Percentiles rank a stretch among this genome's conserved stretches.
Conservation (phyloP, 2,797 vertebrate genomes). For the Smutsia gigantea region DNA sequence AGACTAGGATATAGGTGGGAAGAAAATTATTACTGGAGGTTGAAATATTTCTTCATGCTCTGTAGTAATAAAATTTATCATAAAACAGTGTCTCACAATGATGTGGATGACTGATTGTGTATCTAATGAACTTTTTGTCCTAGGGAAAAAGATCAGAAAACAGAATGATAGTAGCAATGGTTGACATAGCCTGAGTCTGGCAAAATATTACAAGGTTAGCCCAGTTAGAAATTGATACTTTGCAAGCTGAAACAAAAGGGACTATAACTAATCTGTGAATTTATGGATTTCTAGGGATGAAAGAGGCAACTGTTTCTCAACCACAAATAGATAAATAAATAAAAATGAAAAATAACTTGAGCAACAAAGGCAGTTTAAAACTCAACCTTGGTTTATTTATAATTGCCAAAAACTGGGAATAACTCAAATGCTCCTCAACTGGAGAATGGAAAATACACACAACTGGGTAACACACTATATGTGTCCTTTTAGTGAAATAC, state of each 20-base stretch:
- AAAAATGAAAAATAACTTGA: slow-evolving; percentile 33
- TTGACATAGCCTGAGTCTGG: neutral
- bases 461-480: neutral
- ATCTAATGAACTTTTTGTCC: slow-evolving; percentile 43
- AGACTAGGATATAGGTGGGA: neutral
- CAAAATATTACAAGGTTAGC: neutral
- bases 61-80: neutral
- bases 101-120: slow-evolving; percentile 3
- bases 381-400: neutral
- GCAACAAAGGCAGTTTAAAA: neutral
- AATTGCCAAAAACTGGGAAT: slow-evolving; percentile 5
- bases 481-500: neutral
- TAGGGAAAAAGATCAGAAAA: neutral
- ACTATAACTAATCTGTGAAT: neutral
- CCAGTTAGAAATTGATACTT: neutral
- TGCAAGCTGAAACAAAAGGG: neutral
- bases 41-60: neutral
- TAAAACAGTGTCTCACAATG: neutral
- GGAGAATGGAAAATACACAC: neutral
- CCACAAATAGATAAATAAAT: neutral
- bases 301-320: neutral
- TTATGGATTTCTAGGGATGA: neutral
- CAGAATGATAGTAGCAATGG: neutral
- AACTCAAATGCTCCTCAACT: neutral
- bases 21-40: slow-evolving; percentile 6